These are phyloP conservation scores for Centropyge bicolor DNA, from an alignment of 2,797 vertebrate species.

Conservation along the genomic window DNA sequence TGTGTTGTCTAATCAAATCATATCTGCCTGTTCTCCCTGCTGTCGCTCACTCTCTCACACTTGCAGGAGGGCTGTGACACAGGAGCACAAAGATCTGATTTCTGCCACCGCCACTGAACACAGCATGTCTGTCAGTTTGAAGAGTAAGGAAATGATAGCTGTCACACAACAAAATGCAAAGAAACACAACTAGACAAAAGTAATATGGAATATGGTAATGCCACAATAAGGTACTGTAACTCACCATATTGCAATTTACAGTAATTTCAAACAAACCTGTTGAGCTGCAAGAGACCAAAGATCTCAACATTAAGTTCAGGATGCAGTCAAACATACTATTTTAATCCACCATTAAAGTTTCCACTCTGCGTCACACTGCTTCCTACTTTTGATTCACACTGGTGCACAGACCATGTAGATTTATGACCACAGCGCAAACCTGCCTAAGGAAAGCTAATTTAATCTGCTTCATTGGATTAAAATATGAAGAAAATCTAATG, in stretches of 20 bases:
- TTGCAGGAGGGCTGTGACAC: constrained; percentile 2
- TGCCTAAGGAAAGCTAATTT: not conserved
- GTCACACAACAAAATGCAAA: not conserved
- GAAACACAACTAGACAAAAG: not conserved
- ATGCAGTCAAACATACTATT: not conserved
- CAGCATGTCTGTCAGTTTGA: not conserved
- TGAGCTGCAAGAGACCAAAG: too few relatives aligned
- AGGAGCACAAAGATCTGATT: constrained; percentile 21
- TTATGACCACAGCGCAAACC: not conserved
- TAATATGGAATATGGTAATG: not conserved
- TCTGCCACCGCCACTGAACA: constrained; percentile 20
- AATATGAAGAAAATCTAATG: constrained; percentile 16
- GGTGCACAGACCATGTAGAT: not conserved
- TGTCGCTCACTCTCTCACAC: constrained; percentile 13
- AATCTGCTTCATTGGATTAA: constrained; percentile 22
- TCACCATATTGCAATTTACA: not conserved
- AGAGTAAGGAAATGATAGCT: not conserved
- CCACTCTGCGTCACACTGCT: not conserved
- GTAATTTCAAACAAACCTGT: too few relatives aligned
- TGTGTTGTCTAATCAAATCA: constrained; percentile 41
- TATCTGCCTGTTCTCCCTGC: constrained; percentile 21
- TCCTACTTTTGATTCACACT: constrained; percentile 2
- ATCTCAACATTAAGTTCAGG: constrained; percentile 1
- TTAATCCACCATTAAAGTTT: constrained; percentile 9
- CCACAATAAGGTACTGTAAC: not conserved